Evolutionary conservation across 2,113 vertebrate species (phyloP), one percentile per base, ranked within the genome.

Genomic region (Neotoma lepida): DNA sequence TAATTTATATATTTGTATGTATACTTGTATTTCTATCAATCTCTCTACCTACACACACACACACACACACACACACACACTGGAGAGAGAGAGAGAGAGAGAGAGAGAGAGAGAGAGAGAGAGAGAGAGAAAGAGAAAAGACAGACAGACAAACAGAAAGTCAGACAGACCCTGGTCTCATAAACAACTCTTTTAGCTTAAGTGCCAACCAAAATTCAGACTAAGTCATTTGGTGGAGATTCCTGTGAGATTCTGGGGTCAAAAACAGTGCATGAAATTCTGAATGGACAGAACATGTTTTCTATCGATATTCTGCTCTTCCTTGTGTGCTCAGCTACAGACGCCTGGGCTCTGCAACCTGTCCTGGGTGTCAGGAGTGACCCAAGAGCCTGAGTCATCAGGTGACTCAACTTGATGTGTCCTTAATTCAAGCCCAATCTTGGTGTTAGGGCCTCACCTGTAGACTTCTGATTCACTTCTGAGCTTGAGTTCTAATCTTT

Each of bases 381-480:
- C 17, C 44, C 44, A 51, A 73, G 66, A 63, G 10, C 30, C 30
- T 58, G 26, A 15, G 18, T n/a, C 58, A 71, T 15, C 7, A 82
- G 68, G 15, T 89, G 51, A 92, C 18, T 73, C 73, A 39, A 2
- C 35, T 61, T 70, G 12, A 35, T 28, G 2, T 44, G 92, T 68
- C 58, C 61, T 74, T 44, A 30, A 63, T n/a, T 77, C 10, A 26
- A 54, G 13, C 30, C 12, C 51, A 41, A 49, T 9, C 15, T 13
- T 56, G 26, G 77, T 13, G 26, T 54, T 88, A 2, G 71, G 30
- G 33, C 18, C 44, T 90, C 24, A n/a, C 13, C 54, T 20, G 51
- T 54, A 15, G 77, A 63, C 74, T 92, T 94, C 71, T 95, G 8
- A 22, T 64, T 74, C 76, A 39, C 84, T 95, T 94, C 6, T 70